phyloP scores from a whole-genome alignment of 2,888 invertebrate species.

The Eilema depressum region DNA sequence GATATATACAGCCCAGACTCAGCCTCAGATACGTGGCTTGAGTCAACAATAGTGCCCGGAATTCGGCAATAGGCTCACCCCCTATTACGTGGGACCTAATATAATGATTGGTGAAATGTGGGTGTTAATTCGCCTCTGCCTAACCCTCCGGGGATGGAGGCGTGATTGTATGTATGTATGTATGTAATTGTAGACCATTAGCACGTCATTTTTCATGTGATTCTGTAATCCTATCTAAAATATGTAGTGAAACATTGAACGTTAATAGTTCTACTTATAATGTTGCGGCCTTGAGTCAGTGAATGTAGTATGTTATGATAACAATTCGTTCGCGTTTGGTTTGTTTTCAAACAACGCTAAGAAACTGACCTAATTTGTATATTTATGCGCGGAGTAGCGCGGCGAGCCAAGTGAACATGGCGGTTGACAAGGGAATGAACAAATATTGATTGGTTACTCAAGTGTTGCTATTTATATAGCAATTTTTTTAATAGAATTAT shows the following conservation, averaged over 20 bases:
- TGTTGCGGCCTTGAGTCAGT: neutral
- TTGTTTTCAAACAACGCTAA: constrained; percentile 14
- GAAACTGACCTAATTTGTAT: neutral
- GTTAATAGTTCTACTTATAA: neutral
- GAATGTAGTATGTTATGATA: neutral
- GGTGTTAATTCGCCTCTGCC: too few species aligned
- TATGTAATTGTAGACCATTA: too few species aligned
- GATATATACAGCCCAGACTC: too few species aligned
- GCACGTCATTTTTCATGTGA: too few species aligned
- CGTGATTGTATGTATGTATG: too few species aligned
- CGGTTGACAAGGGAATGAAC: neutral
- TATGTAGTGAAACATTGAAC: neutral
- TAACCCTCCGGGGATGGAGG: too few species aligned
- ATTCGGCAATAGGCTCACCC: too few species aligned
- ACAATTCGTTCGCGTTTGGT: neutral
- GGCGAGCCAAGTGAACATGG: neutral
- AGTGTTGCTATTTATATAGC: neutral
- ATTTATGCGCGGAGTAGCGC: neutral
- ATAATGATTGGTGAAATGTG: too few species aligned
- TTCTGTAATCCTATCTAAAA: neutral
- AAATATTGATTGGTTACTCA: neutral
- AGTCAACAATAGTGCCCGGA: too few species aligned
- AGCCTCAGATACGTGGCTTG: too few species aligned
- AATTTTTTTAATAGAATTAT: neutral
- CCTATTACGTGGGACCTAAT: too few species aligned